Evolutionary conservation across 1,140 invertebrate species (phyloP).

Genomic region (Scylla paramamosain): DNA sequence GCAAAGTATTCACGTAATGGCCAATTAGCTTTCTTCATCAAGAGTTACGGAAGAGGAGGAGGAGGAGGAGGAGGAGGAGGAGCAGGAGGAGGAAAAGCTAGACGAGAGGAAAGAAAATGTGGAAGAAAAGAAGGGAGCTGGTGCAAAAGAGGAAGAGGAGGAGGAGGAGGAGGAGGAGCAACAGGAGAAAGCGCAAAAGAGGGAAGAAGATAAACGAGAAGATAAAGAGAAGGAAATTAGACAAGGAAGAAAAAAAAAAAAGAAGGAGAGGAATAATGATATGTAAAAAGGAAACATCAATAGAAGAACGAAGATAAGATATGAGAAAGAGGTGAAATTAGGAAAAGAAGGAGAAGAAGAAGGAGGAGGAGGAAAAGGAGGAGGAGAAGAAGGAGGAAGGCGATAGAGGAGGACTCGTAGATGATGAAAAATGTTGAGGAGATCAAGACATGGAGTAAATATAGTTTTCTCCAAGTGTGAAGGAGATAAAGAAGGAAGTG

Average conservation of each 20-base stretch:
- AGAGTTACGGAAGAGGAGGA: not conserved
- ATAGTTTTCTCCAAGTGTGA: not conserved
- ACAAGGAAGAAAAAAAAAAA: too few relatives aligned
- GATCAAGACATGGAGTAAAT: too few relatives aligned
- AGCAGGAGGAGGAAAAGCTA: not conserved
- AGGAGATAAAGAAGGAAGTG: not conserved
- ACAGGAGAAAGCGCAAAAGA: not conserved
- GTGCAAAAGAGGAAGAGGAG: not conserved
- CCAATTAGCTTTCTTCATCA: not conserved
- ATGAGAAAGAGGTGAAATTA: too few relatives aligned
- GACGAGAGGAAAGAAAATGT: not conserved
- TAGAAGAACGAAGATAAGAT: too few relatives aligned
- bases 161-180: not conserved
- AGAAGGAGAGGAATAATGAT: not conserved
- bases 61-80: not conserved
- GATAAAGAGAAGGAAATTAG: too few relatives aligned
- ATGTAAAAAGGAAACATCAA: not conserved
- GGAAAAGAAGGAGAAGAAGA: too few relatives aligned
- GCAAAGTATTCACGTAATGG: slow-evolving; percentile 1
- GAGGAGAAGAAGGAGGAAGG: too few relatives aligned
- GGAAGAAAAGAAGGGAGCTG: too few relatives aligned
- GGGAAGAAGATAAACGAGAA: not conserved
- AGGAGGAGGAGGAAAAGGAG: too few relatives aligned
- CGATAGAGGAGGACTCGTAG: not conserved
- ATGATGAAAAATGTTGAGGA: not conserved